These are phyloP conservation scores for Motacilla alba DNA, from an alignment of 2,113 vertebrate genomes.

Conservation along the genomic window DNA sequence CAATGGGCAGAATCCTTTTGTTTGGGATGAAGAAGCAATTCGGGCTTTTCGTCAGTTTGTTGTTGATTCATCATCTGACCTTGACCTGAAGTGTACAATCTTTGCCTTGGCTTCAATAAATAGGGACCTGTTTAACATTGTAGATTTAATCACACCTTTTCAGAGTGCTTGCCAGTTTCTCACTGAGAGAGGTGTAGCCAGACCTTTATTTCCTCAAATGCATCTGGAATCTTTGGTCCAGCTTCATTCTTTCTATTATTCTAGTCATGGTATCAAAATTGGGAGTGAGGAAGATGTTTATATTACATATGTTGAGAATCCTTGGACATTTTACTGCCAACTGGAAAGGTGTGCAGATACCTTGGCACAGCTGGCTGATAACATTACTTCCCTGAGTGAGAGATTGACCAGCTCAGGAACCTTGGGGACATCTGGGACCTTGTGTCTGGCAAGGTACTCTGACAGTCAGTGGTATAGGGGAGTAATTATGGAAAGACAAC, in stretches of 20 bases:
- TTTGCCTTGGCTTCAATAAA: constrained; percentile 84
- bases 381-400: constrained; percentile 69
- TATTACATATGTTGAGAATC: constrained; percentile 78
- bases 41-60: constrained; percentile 82
- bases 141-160: constrained; percentile 91
- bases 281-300: constrained; percentile 85
- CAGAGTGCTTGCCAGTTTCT: constrained; percentile 82
- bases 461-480: constrained; percentile 90
- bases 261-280: constrained; percentile 83
- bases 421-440: constrained; percentile 54
- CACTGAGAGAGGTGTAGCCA: constrained; percentile 69
- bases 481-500: constrained; percentile 70
- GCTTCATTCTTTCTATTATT: constrained; percentile 87
- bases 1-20: constrained; percentile 66
- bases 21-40: constrained; percentile 78
- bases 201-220: constrained; percentile 59
- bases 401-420: constrained; percentile 52
- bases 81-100: constrained; percentile 85
- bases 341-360: constrained; percentile 76
- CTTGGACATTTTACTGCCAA: constrained; percentile 86
- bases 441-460: constrained; percentile 88
- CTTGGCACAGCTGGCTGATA: constrained; percentile 73
- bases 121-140: constrained; percentile 81
- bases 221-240: constrained; percentile 66
- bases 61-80: constrained; percentile 50